Conservation (phyloP, 2,113 vertebrate genomes). For the Cyprinodon tularosa region DNA sequence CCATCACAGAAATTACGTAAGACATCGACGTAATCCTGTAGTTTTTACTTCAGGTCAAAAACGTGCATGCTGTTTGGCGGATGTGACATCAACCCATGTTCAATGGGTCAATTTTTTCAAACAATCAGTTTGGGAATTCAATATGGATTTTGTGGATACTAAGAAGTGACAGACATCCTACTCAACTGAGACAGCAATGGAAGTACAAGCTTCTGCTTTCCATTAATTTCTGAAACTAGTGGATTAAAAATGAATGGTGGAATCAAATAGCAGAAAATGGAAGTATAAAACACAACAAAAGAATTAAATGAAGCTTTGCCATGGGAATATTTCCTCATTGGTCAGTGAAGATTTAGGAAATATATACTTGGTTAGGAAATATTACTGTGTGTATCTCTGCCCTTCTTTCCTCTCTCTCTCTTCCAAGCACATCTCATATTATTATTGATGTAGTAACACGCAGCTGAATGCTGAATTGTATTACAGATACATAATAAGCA, state of each 20-base stretch:
- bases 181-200: too few species aligned
- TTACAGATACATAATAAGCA: slow-evolving; percentile 57
- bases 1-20: too few species aligned
- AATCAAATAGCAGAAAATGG: slow-evolving; percentile 41
- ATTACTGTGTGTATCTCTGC: slow-evolving; percentile 68
- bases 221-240: slow-evolving; percentile 14
- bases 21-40: too few species aligned
- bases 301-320: slow-evolving; percentile 66
- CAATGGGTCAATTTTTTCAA: too few species aligned
- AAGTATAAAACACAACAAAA: slow-evolving; percentile 39
- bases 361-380: slow-evolving; percentile 70
- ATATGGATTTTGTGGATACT: too few species aligned
- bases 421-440: slow-evolving; percentile 28
- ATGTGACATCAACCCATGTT: too few species aligned
- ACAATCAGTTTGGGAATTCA: too few species aligned
- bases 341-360: slow-evolving; percentile 74
- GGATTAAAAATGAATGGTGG: slow-evolving; percentile 48
- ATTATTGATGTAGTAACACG: slow-evolving; percentile 61
- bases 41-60: too few species aligned
- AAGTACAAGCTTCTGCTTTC: too few species aligned
- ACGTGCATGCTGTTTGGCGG: too few species aligned
- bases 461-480: slow-evolving; percentile 39
- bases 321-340: slow-evolving; percentile 77
- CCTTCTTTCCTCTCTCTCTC: slow-evolving; percentile 15
- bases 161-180: too few species aligned